These are phyloP conservation scores for Ctenochaetus hawaiiensis DNA, from an alignment of 2,797 vertebrate genomes.

Conservation along the genomic window DNA sequence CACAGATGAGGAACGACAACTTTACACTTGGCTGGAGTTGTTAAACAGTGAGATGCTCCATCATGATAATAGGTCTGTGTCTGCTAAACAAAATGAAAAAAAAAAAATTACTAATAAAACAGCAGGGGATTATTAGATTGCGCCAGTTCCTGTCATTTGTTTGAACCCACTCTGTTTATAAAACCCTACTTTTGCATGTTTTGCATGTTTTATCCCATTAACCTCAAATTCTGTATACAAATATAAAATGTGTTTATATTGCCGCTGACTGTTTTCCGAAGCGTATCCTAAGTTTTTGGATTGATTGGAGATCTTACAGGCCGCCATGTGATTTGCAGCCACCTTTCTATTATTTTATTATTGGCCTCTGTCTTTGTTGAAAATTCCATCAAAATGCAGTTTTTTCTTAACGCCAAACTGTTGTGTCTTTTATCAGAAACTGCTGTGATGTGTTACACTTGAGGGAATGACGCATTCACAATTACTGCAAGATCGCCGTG, in stretches of 20 bases:
- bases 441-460: too few relatives aligned
- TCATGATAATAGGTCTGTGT: conserved; percentile 43
- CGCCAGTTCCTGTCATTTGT: conserved; percentile 37
- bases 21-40: conserved; percentile 53
- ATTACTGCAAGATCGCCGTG: too few relatives aligned
- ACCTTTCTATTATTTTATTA: too few relatives aligned
- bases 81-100: conserved; percentile 41
- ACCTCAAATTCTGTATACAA: conserved; percentile 26
- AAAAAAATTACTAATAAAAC: conserved; percentile 35
- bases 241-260: conserved; percentile 32
- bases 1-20: conserved; percentile 68
- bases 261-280: conserved; percentile 15
- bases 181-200: conserved; percentile 30
- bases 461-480: too few relatives aligned
- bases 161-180: conserved; percentile 36
- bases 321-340: background rate
- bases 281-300: conserved; percentile 13
- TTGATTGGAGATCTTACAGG: background rate
- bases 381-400: too few relatives aligned
- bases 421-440: too few relatives aligned
- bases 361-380: too few relatives aligned
- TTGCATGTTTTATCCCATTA: conserved; percentile 33
- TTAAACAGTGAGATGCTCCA: conserved; percentile 60
- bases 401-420: too few relatives aligned
- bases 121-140: conserved; percentile 37